phyloP scores from a whole-genome alignment of 1,140 invertebrate species.

The Cataglyphis hispanica region DNA sequence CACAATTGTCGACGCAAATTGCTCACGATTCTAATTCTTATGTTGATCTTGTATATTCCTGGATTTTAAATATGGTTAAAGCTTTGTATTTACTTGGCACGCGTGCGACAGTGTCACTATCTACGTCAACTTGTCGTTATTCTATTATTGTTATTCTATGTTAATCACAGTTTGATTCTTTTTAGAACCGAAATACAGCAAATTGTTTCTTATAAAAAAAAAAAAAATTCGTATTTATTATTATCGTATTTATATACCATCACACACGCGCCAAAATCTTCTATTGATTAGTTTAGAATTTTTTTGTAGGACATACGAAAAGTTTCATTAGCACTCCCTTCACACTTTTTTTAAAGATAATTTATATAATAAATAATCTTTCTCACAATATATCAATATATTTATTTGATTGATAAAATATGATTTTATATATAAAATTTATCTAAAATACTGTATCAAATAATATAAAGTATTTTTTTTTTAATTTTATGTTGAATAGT shows the following conservation, averaged over 20 bases:
- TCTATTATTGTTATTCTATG: constrained; percentile 77
- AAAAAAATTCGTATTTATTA: constrained; percentile 30
- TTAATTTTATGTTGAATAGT: constrained; percentile 13
- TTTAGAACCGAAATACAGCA: constrained; percentile 78
- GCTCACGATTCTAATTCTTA: constrained; percentile 41
- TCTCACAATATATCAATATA: neutral
- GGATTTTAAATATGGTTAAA: constrained; percentile 51
- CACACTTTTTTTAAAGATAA: neutral
- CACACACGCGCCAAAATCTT: neutral
- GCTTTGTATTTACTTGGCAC: constrained; percentile 35
- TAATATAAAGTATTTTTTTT: neutral
- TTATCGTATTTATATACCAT: neutral
- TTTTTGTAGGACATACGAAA: neutral
- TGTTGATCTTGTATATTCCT: constrained; percentile 44
- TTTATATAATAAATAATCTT: neutral
- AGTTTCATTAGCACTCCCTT: neutral
- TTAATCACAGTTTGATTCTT: constrained; percentile 75
- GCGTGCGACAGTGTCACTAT: constrained; percentile 35
- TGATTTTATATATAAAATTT: neutral
- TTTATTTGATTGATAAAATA: neutral
- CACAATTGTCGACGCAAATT: constrained; percentile 69
- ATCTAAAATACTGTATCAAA: neutral
- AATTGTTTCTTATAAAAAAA: constrained; percentile 74
- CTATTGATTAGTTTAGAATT: neutral
- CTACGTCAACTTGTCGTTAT: constrained; percentile 72